Conservation (phyloP, 2,888 invertebrate genomes). For the Gerosis bhagava region DNA sequence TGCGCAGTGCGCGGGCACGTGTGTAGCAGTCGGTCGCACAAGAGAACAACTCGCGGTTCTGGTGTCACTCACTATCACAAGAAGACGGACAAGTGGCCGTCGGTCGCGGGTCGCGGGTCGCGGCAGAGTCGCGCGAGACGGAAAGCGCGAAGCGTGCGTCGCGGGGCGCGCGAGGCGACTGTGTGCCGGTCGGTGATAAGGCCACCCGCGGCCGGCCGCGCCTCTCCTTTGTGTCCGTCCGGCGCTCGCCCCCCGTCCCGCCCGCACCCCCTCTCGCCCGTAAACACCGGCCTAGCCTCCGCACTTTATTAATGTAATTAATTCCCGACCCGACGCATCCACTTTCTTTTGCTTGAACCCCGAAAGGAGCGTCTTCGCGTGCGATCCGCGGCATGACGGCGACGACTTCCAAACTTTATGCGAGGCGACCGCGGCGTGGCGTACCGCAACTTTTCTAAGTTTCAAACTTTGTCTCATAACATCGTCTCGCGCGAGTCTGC, state of each 20-base stretch:
- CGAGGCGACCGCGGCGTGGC: slow-evolving; percentile 34
- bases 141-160: slow-evolving; percentile 53
- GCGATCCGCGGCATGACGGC: slow-evolving; percentile 33
- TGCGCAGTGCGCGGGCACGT: slow-evolving; percentile 64
- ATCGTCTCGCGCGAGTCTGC: slow-evolving; percentile 53
- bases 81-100: slow-evolving; percentile 54
- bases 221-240: slow-evolving; percentile 81
- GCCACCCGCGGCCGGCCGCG: slow-evolving; percentile 72
- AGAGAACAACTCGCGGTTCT: slow-evolving; percentile 39
- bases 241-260: slow-evolving; percentile 46
- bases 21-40: slow-evolving; percentile 34
- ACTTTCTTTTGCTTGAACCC: slow-evolving; percentile 42
- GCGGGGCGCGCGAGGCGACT: slow-evolving; percentile 70
- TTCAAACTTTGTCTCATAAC: slow-evolving; percentile 52
- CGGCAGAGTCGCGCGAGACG: slow-evolving; percentile 28
- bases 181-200: slow-evolving; percentile 74
- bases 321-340: slow-evolving; percentile 61
- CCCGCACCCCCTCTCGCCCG: slow-evolving; percentile 50
- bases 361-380: slow-evolving; percentile 40
- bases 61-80: slow-evolving; percentile 52
- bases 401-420: slow-evolving; percentile 42
- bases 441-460: slow-evolving; percentile 56
- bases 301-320: slow-evolving; percentile 70
- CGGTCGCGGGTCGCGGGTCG: slow-evolving; percentile 34
- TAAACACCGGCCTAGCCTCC: slow-evolving; percentile 63